Evolutionary conservation across 1,140 invertebrate genomes (phyloP).

Genomic region (Tribolium madens): DNA sequence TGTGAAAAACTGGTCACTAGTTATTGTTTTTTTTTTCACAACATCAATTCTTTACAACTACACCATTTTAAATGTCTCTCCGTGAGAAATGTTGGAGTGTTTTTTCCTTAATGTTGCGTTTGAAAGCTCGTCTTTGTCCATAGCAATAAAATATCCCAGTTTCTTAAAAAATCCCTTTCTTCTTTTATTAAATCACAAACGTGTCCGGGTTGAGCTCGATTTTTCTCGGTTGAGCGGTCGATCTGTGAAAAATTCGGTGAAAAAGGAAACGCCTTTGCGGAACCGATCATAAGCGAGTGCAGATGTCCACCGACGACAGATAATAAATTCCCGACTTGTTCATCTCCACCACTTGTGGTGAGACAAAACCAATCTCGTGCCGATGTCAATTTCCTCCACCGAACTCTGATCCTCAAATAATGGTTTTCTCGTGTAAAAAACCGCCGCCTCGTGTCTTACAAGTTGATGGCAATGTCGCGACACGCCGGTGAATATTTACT

Average conservation of each 20-base stretch:
- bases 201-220: neutral
- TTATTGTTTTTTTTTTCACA: too few species aligned
- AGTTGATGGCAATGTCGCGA: slow-evolving; percentile 10
- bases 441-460: slow-evolving; percentile 5
- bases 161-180: neutral
- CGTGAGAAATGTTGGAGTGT: too few species aligned
- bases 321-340: slow-evolving; percentile 40
- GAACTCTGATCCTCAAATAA: slow-evolving; percentile 43
- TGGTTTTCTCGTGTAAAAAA: slow-evolving; percentile 23
- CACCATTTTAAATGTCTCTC: too few species aligned
- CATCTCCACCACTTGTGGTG: slow-evolving; percentile 39
- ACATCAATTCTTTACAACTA: too few species aligned
- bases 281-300: slow-evolving; percentile 27
- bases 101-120: neutral
- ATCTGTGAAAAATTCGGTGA: slow-evolving; percentile 1
- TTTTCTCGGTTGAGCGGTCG: slow-evolving; percentile 21
- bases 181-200: slow-evolving; percentile 33
- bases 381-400: slow-evolving; percentile 39
- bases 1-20: too few species aligned
- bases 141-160: neutral
- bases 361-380: slow-evolving; percentile 47
- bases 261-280: slow-evolving; percentile 15
- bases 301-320: slow-evolving; percentile 41
- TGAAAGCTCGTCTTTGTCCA: neutral
- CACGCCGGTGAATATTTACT: neutral